Percentiles rank a stretch among this genome's conserved stretches.
Conservation (phyloP, 2,113 vertebrate genomes). For the Melospiza melodia region DNA sequence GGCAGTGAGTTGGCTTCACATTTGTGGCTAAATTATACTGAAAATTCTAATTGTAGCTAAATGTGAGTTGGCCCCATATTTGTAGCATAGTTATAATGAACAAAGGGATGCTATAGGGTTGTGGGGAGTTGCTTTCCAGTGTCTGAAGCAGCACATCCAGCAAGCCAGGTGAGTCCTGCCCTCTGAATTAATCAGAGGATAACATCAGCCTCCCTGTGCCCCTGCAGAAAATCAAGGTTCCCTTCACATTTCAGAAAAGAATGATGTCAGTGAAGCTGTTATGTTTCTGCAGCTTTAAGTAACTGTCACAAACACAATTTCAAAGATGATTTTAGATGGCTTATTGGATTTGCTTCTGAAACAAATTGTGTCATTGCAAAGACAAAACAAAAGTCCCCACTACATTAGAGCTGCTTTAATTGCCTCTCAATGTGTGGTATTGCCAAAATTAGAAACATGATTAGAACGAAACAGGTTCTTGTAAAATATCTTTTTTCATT, state of each 20-base stretch:
- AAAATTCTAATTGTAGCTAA: neutral
- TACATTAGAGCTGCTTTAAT: conserved; percentile 27
- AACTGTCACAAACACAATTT: neutral
- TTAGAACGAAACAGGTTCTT: conserved; percentile 40
- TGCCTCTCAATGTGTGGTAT: neutral
- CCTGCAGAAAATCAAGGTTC: neutral
- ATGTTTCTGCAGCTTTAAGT: neutral
- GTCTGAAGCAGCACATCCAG: neutral
- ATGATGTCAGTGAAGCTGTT: neutral
- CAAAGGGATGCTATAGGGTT: accelerated
- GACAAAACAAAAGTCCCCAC: neutral
- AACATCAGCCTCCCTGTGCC: neutral
- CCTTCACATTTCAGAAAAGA: neutral
- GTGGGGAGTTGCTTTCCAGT: neutral
- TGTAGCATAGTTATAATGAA: accelerated
- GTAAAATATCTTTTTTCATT: conserved; percentile 23
- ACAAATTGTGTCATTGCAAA: neutral
- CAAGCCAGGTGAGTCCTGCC: neutral
- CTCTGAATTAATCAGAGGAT: neutral
- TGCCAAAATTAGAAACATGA: conserved; percentile 50
- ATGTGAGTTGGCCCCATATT: neutral
- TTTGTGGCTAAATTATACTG: neutral
- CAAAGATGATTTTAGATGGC: neutral
- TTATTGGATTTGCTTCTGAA: conserved; percentile 11
- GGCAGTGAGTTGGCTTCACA: neutral